Conservation (phyloP, 1,140 invertebrate genomes). For the Eumaeus atala region DNA sequence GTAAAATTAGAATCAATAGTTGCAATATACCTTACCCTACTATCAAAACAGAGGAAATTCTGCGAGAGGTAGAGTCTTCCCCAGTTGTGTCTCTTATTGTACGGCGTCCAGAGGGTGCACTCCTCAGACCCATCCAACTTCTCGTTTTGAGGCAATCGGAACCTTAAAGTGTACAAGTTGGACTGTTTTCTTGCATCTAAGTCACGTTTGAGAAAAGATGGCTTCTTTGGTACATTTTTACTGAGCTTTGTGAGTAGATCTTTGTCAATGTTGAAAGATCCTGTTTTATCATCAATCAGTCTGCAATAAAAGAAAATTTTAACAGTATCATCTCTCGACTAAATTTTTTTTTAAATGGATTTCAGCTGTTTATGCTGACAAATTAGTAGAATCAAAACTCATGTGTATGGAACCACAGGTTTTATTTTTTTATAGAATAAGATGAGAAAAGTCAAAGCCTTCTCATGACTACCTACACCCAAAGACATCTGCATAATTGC, state of each 20-base stretch:
- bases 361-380: no score
- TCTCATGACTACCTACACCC: no score
- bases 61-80: constrained; percentile 95
- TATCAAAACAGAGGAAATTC: constrained; percentile 97
- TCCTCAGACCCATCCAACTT: constrained; percentile 95
- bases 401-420: no score
- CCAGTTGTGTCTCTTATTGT: constrained; percentile 91
- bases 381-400: no score
- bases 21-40: constrained; percentile 80
- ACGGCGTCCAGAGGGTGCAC: constrained; percentile 95
- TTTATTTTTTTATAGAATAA: no score
- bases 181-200: constrained; percentile 95
- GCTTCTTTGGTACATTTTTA: constrained; percentile 90
- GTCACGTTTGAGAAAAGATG: constrained; percentile 93
- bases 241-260: constrained; percentile 87
- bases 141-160: constrained; percentile 89
- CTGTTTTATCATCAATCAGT: constrained; percentile 88
- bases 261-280: constrained; percentile 87
- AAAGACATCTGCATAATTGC: no score
- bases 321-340: no score
- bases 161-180: constrained; percentile 87
- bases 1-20: background rate
- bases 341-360: no score
- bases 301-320: constrained; percentile 49
- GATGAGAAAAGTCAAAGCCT: no score